Evolutionary conservation across 2,113 vertebrate genomes (phyloP).

Genomic region (Myiozetetes cayanensis): DNA sequence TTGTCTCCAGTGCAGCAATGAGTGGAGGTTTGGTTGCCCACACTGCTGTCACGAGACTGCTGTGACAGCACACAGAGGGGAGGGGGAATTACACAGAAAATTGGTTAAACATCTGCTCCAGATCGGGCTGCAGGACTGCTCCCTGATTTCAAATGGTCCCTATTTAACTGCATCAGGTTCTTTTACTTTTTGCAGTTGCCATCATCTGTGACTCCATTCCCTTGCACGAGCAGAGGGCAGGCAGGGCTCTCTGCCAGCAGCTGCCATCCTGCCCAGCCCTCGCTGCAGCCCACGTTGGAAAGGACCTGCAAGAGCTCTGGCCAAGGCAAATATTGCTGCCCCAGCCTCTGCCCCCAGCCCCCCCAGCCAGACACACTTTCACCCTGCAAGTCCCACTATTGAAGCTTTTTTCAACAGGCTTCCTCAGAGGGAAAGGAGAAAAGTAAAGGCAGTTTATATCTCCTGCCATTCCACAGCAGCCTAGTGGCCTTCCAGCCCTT

Average conservation of each 20-base stretch:
- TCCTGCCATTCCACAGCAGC: not conserved
- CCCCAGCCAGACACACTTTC: not conserved
- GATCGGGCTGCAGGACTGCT: not conserved
- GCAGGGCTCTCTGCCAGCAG: not conserved
- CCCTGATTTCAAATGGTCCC: not conserved
- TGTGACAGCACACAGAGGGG: not conserved
- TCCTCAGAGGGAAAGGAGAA: not conserved
- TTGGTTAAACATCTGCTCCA: not conserved
- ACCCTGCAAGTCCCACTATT: not conserved
- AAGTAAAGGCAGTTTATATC: not conserved
- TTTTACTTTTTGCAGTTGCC: not conserved
- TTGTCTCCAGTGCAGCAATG: not conserved
- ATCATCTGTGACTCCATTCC: not conserved
- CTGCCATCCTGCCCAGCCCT: not conserved
- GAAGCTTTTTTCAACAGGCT: not conserved
- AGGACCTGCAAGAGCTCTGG: not conserved
- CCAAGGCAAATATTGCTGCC: not conserved
- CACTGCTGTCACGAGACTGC: not conserved
- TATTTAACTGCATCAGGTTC: not conserved
- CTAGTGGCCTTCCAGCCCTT: not conserved
- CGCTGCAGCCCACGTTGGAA: not conserved
- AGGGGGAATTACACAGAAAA: not conserved
- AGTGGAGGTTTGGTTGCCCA: not conserved
- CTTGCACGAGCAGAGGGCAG: not conserved
- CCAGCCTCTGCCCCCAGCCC: not conserved